These are phyloP conservation scores for Diogma glabrata DNA, from an alignment of 2,888 invertebrate species.

Conservation along the genomic window DNA sequence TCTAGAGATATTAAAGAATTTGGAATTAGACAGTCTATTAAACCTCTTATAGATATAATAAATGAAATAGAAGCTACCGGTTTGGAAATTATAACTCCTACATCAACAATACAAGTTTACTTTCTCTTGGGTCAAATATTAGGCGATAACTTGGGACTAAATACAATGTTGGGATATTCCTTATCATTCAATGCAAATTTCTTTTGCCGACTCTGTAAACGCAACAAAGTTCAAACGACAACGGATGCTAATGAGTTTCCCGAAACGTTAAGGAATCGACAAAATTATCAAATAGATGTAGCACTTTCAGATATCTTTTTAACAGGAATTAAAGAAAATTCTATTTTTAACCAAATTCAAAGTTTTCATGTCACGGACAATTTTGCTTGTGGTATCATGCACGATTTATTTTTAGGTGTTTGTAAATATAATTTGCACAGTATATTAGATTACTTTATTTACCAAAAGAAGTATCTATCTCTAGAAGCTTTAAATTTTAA, in stretches of 20 bases:
- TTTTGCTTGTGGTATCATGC: neutral
- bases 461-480: neutral
- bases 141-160: too few species aligned
- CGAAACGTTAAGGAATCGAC: neutral
- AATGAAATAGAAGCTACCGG: neutral
- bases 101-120: neutral
- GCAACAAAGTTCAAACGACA: neutral
- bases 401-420: neutral
- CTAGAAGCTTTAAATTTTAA: neutral
- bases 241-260: neutral
- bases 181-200: too few species aligned
- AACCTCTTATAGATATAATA: neutral
- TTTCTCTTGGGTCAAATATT: neutral
- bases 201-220: neutral
- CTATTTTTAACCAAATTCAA: neutral
- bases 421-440: neutral
- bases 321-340: neutral
- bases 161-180: too few species aligned
- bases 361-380: neutral
- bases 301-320: neutral
- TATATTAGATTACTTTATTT: neutral
- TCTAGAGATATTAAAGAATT: constrained; percentile 1
- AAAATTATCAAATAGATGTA: neutral
- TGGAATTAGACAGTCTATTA: neutral
- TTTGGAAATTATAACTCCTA: neutral